These are phyloP conservation scores for Thinocorus orbignyianus DNA, from an alignment of 2,113 vertebrate genomes.

Conservation along the genomic window DNA sequence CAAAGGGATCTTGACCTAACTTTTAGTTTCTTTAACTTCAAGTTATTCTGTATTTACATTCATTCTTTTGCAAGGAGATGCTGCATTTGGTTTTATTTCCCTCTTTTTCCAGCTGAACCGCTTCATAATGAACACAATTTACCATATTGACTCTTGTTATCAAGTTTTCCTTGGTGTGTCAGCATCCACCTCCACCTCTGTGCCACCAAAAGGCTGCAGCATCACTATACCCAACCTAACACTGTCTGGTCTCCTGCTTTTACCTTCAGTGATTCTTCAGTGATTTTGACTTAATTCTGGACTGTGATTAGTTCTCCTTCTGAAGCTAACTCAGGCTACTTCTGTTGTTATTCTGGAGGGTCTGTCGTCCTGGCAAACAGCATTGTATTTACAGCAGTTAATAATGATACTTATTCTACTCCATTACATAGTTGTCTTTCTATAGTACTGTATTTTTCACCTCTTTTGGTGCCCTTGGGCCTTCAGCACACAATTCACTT, in stretches of 20 bases:
- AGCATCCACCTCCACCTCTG: background rate
- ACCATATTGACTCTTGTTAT: background rate
- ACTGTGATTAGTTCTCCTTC: background rate
- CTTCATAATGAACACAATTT: background rate
- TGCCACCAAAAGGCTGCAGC: background rate
- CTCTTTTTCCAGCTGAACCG: background rate
- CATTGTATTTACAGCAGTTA: constrained; percentile 35
- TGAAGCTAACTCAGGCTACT: background rate
- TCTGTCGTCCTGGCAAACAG: background rate
- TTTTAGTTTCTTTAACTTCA: background rate
- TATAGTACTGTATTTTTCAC: background rate
- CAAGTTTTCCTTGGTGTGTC: background rate
- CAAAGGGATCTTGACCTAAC: background rate
- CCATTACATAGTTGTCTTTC: background rate
- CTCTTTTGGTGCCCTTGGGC: background rate
- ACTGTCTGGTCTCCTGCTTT: background rate
- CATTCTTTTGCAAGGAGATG: background rate
- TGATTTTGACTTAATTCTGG: constrained; percentile 42
- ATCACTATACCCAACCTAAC: background rate
- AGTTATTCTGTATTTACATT: background rate
- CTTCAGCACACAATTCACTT: background rate
- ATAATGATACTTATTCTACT: background rate
- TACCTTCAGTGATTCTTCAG: constrained; percentile 9
- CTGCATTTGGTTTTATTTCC: background rate
- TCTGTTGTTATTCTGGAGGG: background rate